These are phyloP conservation scores for Pocillopora grandis DNA, from an alignment of 92 coral and sea anemone species.

Conservation along the genomic window DNA sequence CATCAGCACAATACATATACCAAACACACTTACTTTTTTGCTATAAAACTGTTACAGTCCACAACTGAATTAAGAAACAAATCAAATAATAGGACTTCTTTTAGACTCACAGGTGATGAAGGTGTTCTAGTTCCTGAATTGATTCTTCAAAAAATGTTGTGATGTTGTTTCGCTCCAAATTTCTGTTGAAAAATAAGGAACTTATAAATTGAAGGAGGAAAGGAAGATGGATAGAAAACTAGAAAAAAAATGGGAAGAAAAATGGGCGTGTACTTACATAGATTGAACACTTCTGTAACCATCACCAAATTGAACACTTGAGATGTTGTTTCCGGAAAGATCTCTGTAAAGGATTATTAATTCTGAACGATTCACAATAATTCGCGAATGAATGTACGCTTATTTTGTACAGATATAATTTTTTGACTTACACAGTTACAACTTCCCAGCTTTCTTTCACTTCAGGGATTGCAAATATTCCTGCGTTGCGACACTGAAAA, in stretches of 20 bases:
- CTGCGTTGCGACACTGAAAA: conserved; percentile 32
- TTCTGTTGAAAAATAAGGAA: conserved; percentile 19
- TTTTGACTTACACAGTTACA: conserved; percentile 18
- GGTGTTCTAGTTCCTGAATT: conserved; percentile 4
- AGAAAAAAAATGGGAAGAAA: not conserved
- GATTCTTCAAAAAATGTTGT: conserved; percentile 19
- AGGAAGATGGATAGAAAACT: not conserved
- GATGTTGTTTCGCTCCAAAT: conserved; percentile 44
- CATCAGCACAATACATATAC: too few species aligned
- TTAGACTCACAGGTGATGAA: conserved; percentile 23
- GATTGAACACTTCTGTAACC: conserved; percentile 31
- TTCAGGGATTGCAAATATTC: conserved; percentile 10
- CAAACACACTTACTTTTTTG: too few species aligned
- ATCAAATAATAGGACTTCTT: not conserved
- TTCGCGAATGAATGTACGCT: too few species aligned
- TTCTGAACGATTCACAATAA: not conserved
- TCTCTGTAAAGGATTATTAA: conserved; percentile 8
- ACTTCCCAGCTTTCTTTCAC: conserved; percentile 11
- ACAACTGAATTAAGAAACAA: not conserved
- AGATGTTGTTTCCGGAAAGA: conserved; percentile 32
- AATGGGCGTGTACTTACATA: conserved; percentile 15
- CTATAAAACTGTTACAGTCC: too few species aligned
- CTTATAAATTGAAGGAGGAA: not conserved
- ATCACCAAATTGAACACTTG: conserved; percentile 13
- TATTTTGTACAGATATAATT: too few species aligned